These are phyloP conservation scores for Stegodyphus dumicola DNA, from an alignment of 1,140 invertebrate genomes.

Conservation along the genomic window DNA sequence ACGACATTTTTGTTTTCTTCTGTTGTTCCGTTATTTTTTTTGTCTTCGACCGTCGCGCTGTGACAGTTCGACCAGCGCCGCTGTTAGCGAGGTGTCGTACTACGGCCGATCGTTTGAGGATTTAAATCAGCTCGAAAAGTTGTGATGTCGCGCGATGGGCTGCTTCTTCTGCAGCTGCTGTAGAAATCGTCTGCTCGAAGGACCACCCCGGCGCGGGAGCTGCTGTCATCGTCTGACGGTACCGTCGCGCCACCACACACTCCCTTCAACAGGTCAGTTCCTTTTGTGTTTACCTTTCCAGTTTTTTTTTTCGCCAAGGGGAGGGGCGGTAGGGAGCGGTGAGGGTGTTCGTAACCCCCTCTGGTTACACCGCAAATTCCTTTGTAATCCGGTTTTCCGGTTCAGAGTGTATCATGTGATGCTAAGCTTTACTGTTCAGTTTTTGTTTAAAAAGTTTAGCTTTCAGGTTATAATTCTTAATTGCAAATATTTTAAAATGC, in stretches of 20 bases:
- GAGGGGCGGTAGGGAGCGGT: not conserved
- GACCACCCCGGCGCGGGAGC: slow-evolving; percentile 26
- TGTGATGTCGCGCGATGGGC: slow-evolving; percentile 39
- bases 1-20: slow-evolving; percentile 36
- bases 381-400: too few species aligned
- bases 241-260: slow-evolving; percentile 12
- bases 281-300: slow-evolving; percentile 25
- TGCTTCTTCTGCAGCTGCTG: slow-evolving; percentile 16
- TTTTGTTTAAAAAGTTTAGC: too few species aligned
- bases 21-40: slow-evolving; percentile 15
- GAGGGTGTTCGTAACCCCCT: too few species aligned
- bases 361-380: too few species aligned
- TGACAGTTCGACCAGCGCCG: too few species aligned
- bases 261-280: slow-evolving; percentile 52
- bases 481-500: too few species aligned
- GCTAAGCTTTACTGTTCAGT: too few species aligned
- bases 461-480: too few species aligned
- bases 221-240: slow-evolving; percentile 38
- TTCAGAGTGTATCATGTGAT: too few species aligned
- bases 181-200: slow-evolving; percentile 44
- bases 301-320: slow-evolving; percentile 4
- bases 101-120: not conserved
- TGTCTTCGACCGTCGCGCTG: not conserved
- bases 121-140: slow-evolving; percentile 4
- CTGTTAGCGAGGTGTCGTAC: not conserved